Base-by-base conservation (phyloP, 2,888 invertebrate genomes). In the Gymnosoma rotundatum region DNA sequence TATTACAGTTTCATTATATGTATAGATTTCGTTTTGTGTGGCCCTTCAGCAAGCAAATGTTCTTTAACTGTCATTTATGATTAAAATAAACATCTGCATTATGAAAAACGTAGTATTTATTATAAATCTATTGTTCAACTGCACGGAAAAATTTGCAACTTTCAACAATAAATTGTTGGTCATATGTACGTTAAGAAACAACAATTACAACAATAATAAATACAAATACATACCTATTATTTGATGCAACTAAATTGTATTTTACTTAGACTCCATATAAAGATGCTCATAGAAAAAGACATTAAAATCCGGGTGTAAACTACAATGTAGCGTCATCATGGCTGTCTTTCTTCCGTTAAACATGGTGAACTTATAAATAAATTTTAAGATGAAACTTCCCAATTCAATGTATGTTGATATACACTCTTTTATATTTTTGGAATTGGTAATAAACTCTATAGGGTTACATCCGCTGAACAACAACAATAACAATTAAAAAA, bases 51-150 rank as follows among this genome's bases (percentile, higher is more conserved):
- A 84, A 73, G 81, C 70, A 81, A 70, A 81, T 73, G 81, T 66
- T 74, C 78, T 84, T 84, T 58, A 81, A 87, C 89, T 90, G 89
- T 85, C 87, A 81, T 54, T 86, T 75, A 48, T 63, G 61, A 87
- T 87, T 87, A 87, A 86, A 86, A 87, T 84, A 87, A 85, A 86
- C 86, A 87, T 87, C 87, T 87, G 87, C 87, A 87, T 86, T 87
- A 87, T 86, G 85, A 80, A 78, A 82, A 86, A 87, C 86, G 87
- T 89, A 88, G 87, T 89, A 88, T 25, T 25, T 25, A 25, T 88
- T 89, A 89, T 90, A 89, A 88, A 90, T 89, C 87, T 89, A 87
- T 88, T 90, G 90, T 86, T 90, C 86, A 90, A 90, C 90, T 90
- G 90, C 89, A 90, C 88, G 90, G 90, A 90, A 90, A 90, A 89